A percentile compares a stretch with the other conserved stretches of the same genome.
Conservation (phyloP, 2,888 invertebrate genomes). For the Agriopis marginaria region DNA sequence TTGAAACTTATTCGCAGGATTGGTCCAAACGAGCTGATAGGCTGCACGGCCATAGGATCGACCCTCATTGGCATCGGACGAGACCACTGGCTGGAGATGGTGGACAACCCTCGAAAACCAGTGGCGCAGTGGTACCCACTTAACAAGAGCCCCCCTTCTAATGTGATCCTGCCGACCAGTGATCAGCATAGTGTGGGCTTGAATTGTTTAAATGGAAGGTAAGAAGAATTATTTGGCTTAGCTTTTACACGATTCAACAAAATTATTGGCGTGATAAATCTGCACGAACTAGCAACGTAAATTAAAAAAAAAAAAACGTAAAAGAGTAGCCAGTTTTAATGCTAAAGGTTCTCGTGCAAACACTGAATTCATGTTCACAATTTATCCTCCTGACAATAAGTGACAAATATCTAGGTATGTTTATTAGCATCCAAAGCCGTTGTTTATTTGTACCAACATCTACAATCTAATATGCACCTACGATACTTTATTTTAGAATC, state of each 20-base stretch:
- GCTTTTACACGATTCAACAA: neutral
- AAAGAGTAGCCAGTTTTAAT: no score
- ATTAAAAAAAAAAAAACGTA: no score
- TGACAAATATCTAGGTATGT: neutral
- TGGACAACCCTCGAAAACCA: slow-evolving; percentile 93
- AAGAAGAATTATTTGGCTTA: neutral
- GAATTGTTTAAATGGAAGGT: slow-evolving; percentile 91
- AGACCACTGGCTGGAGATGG: slow-evolving; percentile 94
- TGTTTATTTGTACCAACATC: neutral
- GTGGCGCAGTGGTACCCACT: slow-evolving; percentile 95
- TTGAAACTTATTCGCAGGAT: slow-evolving; percentile 85
- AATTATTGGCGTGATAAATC: no score
- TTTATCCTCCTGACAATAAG: neutral
- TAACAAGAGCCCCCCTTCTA: slow-evolving; percentile 89
- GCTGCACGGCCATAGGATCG: slow-evolving; percentile 93
- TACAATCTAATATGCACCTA: neutral
- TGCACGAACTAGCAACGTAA: no score
- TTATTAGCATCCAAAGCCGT: neutral
- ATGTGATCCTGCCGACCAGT: slow-evolving; percentile 83
- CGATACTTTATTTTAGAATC: no score
- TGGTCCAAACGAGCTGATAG: slow-evolving; percentile 94
- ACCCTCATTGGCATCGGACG: slow-evolving; percentile 91
- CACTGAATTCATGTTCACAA: neutral
- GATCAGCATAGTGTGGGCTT: slow-evolving; percentile 87
- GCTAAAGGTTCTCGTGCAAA: no score